Evolutionary conservation across 2,888 invertebrate genomes (phyloP), one percentile per base, ranked within the genome.

Genomic region (Ceraclea dissimilis): DNA sequence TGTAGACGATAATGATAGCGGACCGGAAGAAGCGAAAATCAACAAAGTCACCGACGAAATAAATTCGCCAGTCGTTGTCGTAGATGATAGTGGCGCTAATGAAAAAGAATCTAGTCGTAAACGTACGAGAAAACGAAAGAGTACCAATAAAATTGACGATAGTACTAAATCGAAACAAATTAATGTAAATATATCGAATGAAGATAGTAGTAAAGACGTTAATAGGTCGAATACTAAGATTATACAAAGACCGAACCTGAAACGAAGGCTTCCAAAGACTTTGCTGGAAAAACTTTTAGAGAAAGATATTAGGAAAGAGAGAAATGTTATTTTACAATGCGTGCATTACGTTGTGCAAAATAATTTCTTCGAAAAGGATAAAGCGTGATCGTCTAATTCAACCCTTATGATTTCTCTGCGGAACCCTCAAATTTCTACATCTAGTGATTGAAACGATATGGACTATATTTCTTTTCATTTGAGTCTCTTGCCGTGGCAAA

Each of bases 311-410:
- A 78, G 84, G 61, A 88, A 89, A 64, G 95, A 95, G 71, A 78
- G 94, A 52, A 95, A 94, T 72, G 76, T 89, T 49, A 78, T 95
- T 51, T 77, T 93, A 26, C 94, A 95, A 69, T 94, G 93, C 74
- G 82, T 94, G 33, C 83, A 88, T 63, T 83, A 84, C 74, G 83
- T 93, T 51, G 83, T 87, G 26, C 79, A 84, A 62, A 86, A 87
- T 64, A 84, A 90, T 64, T 93, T 85, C 70, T 90, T 92, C 72
- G 26, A 46, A 31, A 31, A 31, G 11, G 31, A 31, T 31, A 31
- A 31, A 11, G 31, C 31, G n/a, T n/a, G n/a, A n/a, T n/a, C n/a
- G n/a, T n/a, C n/a, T n/a, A n/a, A n/a, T n/a, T n/a, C n/a, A n/a
- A n/a, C n/a, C n/a, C n/a, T n/a, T n/a, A n/a, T n/a, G n/a, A n/a